Evolutionary conservation across 1,140 invertebrate genomes (phyloP).

Genomic region (Apocrypta bakeri): DNA sequence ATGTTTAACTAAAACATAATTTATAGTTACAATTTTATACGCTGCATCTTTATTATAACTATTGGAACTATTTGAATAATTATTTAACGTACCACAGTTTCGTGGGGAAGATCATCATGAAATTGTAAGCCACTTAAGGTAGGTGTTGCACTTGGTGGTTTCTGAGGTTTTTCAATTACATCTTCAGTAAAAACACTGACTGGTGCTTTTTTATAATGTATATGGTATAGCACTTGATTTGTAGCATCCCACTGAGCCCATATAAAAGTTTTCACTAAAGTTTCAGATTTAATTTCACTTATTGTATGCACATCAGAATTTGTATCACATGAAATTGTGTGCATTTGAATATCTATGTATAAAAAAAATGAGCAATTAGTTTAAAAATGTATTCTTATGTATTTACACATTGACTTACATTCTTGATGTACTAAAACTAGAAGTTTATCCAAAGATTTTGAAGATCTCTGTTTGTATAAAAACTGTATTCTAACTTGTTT

Average conservation of each 20-base stretch:
- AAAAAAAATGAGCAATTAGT: too few relatives aligned
- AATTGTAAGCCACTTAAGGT: slow-evolving; percentile 89
- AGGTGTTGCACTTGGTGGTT: slow-evolving; percentile 75
- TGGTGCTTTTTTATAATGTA: slow-evolving; percentile 81
- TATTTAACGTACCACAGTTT: slow-evolving; percentile 82
- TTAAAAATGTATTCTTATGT: too few relatives aligned
- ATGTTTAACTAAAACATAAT: slow-evolving; percentile 82
- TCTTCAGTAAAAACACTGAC: slow-evolving; percentile 81
- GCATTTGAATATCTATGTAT: slow-evolving; percentile 65
- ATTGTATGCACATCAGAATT: slow-evolving; percentile 55
- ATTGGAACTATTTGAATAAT: background rate
- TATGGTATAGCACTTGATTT: slow-evolving; percentile 86
- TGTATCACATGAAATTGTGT: slow-evolving; percentile 61
- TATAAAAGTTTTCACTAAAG: slow-evolving; percentile 82
- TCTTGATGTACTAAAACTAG: slow-evolving; percentile 86
- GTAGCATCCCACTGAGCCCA: slow-evolving; percentile 89
- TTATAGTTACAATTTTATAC: slow-evolving; percentile 18
- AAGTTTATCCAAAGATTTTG: slow-evolving; percentile 80
- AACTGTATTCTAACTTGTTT: slow-evolving; percentile 87
- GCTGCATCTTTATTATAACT: slow-evolving; percentile 1
- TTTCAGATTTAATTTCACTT: slow-evolving; percentile 75
- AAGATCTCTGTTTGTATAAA: slow-evolving; percentile 82
- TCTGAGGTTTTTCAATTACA: slow-evolving; percentile 76
- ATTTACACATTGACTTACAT: slow-evolving; percentile 80
- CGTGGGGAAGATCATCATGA: slow-evolving; percentile 87